phyloP scores from a whole-genome alignment of 2,797 vertebrate genomes.

The Hemibagrus guttatus region DNA sequence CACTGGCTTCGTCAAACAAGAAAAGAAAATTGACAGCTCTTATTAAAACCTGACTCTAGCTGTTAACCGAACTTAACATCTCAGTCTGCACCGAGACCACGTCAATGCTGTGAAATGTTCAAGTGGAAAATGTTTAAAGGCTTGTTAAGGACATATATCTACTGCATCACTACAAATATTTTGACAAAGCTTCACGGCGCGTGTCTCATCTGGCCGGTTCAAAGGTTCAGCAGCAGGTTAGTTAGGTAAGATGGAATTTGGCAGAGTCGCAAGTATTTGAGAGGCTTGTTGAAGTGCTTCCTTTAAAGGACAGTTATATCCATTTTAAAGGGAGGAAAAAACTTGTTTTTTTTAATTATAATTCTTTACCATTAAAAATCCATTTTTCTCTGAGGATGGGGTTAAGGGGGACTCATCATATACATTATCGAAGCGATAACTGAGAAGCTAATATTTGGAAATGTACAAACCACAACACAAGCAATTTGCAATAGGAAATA shows the following conservation, averaged over 20 bases:
- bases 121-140: background rate
- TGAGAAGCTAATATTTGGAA: background rate
- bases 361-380: background rate
- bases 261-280: constrained; percentile 15
- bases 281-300: constrained; percentile 20
- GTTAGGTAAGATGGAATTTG: constrained; percentile 30
- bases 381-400: background rate
- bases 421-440: background rate
- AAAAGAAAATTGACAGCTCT: background rate
- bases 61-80: background rate
- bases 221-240: constrained; percentile 33
- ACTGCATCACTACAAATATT: constrained; percentile 37
- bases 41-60: background rate
- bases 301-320: constrained; percentile 1
- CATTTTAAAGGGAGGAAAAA: background rate
- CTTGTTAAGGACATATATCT: constrained; percentile 7
- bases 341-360: too few relatives aligned
- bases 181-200: constrained; percentile 19
- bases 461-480: constrained; percentile 63
- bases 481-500: constrained; percentile 72
- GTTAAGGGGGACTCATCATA: background rate
- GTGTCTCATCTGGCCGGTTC: constrained; percentile 35
- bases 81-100: background rate
- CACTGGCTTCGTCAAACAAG: background rate
- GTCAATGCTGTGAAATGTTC: constrained; percentile 15